Conservation (phyloP, 2,113 vertebrate genomes). For the Dendrocopos noguchii region DNA sequence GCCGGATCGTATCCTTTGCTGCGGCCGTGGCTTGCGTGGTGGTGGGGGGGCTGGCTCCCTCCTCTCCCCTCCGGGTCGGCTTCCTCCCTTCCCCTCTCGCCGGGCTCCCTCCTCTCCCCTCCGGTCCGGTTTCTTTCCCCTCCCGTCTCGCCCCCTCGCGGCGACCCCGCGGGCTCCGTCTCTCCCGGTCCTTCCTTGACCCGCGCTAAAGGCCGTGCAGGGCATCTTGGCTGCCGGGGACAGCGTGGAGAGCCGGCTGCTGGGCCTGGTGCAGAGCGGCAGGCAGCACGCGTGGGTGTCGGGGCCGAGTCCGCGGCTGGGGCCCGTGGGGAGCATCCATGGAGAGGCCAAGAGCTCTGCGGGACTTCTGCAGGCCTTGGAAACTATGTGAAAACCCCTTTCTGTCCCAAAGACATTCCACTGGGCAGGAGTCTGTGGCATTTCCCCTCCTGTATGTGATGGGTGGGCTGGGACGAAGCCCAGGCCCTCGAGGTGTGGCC, state of each 20-base stretch:
- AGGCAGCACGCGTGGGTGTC: constrained; percentile 79
- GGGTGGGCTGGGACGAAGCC: background rate
- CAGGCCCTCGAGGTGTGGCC: accelerated
- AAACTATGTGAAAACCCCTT: accelerated
- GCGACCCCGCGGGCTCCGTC: background rate
- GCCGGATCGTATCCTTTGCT: constrained; percentile 88
- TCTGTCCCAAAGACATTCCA: accelerated
- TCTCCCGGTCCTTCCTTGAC: constrained; percentile 67
- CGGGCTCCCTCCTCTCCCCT: too few species aligned
- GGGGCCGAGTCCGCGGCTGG: background rate
- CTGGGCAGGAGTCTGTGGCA: accelerated
- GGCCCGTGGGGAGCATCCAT: accelerated
- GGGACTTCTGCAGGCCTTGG: accelerated
- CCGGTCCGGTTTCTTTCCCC: too few species aligned
- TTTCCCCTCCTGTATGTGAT: accelerated
- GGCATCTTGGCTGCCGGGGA: constrained; percentile 76
- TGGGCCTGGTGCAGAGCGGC: constrained; percentile 84
- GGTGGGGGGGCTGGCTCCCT: background rate
- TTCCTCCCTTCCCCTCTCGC: background rate
- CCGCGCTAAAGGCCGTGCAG: constrained; percentile 81
- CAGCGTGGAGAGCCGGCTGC: constrained; percentile 83
- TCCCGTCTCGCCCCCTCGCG: background rate
- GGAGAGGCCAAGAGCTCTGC: accelerated
- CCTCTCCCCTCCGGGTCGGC: background rate
- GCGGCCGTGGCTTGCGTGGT: background rate